Percentiles rank a stretch among this genome's conserved stretches.
Conservation (phyloP, 1,140 invertebrate genomes). For the Oncopodura yosiiana region DNA sequence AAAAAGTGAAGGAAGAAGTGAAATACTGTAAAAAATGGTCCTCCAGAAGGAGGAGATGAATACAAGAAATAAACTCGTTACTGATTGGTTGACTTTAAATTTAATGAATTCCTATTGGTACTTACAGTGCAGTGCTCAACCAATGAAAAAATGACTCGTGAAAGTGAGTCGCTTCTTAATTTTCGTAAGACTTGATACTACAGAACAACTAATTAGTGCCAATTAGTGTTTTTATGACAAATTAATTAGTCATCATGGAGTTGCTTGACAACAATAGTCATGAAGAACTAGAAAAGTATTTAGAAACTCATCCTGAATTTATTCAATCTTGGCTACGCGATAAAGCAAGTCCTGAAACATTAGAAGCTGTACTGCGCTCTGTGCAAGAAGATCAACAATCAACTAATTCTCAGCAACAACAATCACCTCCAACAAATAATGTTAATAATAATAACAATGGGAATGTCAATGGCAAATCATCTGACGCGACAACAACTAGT, state of each 20-base stretch:
- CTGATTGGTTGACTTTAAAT: too few species aligned
- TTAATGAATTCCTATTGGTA: too few species aligned
- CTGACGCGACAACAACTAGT: slow-evolving; percentile 1
- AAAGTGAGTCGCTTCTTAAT: too few species aligned
- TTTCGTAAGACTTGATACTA: too few species aligned
- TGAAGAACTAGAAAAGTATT: slow-evolving; percentile 21
- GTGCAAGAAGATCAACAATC: neutral
- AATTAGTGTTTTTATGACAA: neutral
- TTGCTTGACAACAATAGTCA: neutral
- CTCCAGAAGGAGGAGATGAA: too few species aligned
- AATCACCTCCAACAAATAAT: neutral
- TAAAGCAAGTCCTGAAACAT: slow-evolving; percentile 56
- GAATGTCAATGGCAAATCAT: neutral
- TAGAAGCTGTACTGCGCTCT: slow-evolving; percentile 33
- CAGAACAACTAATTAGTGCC: too few species aligned
- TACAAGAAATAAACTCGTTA: too few species aligned
- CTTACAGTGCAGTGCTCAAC: too few species aligned
- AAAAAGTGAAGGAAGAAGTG: too few species aligned
- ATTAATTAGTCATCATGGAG: neutral
- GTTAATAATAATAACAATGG: neutral
- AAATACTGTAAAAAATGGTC: too few species aligned
- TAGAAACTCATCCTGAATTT: slow-evolving; percentile 49
- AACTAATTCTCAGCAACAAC: slow-evolving; percentile 1
- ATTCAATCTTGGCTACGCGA: slow-evolving; percentile 62
- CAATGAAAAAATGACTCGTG: too few species aligned